phyloP scores from a whole-genome alignment of 2,797 vertebrate species.

The Arrhamphus sclerolepis region DNA sequence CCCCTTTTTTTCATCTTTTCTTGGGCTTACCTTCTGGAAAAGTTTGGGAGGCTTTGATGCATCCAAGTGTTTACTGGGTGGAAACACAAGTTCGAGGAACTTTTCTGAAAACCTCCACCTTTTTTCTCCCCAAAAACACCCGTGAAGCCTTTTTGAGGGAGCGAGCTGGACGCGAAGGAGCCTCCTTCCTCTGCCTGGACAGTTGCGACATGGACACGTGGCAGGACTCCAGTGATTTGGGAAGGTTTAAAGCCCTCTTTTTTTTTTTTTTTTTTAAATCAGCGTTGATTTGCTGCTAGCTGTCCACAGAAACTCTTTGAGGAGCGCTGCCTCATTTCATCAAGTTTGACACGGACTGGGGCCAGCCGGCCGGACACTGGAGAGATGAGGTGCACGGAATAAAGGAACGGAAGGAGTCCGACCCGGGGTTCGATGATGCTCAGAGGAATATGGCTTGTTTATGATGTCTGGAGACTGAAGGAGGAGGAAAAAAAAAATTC shows the following conservation, averaged over 20 bases:
- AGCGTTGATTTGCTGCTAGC: slow-evolving; percentile 45
- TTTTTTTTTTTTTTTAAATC: too few relatives aligned
- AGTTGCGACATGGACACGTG: slow-evolving; percentile 25
- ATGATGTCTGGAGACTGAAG: slow-evolving; percentile 64
- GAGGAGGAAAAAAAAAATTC: slow-evolving; percentile 43
- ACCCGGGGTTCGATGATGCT: neutral
- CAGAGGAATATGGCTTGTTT: slow-evolving; percentile 65
- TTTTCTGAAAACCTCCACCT: slow-evolving; percentile 36
- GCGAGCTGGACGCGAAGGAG: slow-evolving; percentile 5
- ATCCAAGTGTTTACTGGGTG: slow-evolving; percentile 50
- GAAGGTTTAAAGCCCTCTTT: slow-evolving; percentile 20
- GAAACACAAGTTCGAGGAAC: slow-evolving; percentile 16
- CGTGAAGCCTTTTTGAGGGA: slow-evolving; percentile 33
- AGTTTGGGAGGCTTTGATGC: slow-evolving; percentile 47
- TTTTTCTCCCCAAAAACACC: too few relatives aligned
- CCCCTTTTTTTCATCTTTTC: slow-evolving; percentile 5
- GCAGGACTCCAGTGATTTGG: slow-evolving; percentile 32
- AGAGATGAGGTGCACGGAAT: neutral
- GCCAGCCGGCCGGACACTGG: too few relatives aligned
- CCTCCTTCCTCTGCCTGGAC: neutral
- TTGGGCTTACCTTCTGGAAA: slow-evolving; percentile 61
- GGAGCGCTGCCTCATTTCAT: slow-evolving; percentile 22
- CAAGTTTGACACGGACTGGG: too few relatives aligned
- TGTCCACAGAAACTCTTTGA: slow-evolving; percentile 48
- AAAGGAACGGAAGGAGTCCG: neutral